A percentile compares a stretch with the other conserved stretches of the same genome.
Conservation (phyloP, 2,888 invertebrate species). For the Trilocha varians region DNA sequence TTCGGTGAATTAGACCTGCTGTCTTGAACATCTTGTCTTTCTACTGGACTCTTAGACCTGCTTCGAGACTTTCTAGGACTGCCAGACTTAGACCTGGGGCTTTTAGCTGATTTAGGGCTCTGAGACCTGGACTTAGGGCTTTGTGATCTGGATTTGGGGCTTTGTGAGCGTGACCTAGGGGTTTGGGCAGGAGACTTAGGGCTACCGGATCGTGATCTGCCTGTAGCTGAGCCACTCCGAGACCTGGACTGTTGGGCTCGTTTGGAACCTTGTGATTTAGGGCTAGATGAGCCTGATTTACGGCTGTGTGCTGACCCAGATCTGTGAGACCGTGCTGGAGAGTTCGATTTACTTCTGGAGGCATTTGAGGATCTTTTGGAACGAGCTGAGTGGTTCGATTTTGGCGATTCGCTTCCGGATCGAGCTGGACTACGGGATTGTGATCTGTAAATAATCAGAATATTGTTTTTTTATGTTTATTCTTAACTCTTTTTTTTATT, state of each 20-base stretch:
- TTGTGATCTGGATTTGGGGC: conserved; percentile 30
- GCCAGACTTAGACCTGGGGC: conserved; percentile 52
- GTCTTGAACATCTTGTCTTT: conserved; percentile 44
- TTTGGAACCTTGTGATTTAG: conserved; percentile 56
- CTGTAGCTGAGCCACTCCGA: conserved; percentile 46
- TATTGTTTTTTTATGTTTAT: neutral
- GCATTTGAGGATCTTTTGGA: conserved; percentile 53
- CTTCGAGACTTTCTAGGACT: conserved; percentile 35
- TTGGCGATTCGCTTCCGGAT: conserved; percentile 60
- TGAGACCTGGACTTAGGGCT: conserved; percentile 36
- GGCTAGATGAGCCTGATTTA: conserved; percentile 61
- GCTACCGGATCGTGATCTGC: conserved; percentile 39
- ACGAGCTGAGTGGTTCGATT: conserved; percentile 43
- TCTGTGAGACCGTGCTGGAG: conserved; percentile 50
- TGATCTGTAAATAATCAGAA: conserved; percentile 36
- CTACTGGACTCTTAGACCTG: conserved; percentile 42
- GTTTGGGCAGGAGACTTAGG: conserved; percentile 33
- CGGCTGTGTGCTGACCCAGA: conserved; percentile 59
- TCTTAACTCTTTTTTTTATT: too few relatives aligned
- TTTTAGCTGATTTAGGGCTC: conserved; percentile 47
- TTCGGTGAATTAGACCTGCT: conserved; percentile 70
- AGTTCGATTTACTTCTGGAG: conserved; percentile 59
- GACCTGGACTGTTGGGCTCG: conserved; percentile 50
- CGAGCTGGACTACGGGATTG: conserved; percentile 51
- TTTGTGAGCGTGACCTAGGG: conserved; percentile 35